phyloP scores from a whole-genome alignment of 2,888 invertebrate genomes.

The Ptychoptera contaminata region DNA sequence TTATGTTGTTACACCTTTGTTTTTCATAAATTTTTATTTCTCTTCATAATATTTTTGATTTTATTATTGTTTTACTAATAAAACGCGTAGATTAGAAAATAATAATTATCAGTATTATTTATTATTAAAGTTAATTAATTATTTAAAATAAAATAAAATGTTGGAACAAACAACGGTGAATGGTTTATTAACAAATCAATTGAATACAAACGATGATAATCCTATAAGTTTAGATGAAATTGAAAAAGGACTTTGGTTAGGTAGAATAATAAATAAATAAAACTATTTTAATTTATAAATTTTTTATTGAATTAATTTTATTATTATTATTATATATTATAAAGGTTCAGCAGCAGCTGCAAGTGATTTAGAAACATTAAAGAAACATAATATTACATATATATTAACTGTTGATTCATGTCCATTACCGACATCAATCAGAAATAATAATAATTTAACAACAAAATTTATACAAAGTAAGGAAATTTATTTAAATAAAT shows the following conservation, averaged over 20 bases:
- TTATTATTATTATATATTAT: no score
- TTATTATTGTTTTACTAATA: no score
- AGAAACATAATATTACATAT: conserved; percentile 50
- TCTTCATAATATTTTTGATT: no score
- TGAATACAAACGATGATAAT: conserved; percentile 19
- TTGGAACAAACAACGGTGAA: no score
- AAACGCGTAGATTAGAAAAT: no score
- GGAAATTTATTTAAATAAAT: conserved; percentile 13
- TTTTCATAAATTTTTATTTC: no score
- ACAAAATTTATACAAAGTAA: conserved; percentile 61
- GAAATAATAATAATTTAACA: conserved; percentile 46
- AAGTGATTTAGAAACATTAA: conserved; percentile 49
- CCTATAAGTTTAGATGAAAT: conserved; percentile 30
- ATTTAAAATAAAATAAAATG: no score
- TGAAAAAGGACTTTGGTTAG: conserved; percentile 25
- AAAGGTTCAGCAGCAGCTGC: conserved; percentile 69
- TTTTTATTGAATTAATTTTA: conserved; percentile 2
- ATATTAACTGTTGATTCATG: conserved; percentile 74
- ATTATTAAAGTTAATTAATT: no score
- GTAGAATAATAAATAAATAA: conserved; percentile 18
- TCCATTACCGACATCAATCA: conserved; percentile 59
- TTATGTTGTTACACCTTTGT: no score
- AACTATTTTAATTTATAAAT: no score
- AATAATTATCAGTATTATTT: no score
- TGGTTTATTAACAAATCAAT: no score